Evolutionary conservation across 2,797 vertebrate genomes (phyloP), one percentile per base, ranked within the genome.

Genomic region (Valencia hispanica): DNA sequence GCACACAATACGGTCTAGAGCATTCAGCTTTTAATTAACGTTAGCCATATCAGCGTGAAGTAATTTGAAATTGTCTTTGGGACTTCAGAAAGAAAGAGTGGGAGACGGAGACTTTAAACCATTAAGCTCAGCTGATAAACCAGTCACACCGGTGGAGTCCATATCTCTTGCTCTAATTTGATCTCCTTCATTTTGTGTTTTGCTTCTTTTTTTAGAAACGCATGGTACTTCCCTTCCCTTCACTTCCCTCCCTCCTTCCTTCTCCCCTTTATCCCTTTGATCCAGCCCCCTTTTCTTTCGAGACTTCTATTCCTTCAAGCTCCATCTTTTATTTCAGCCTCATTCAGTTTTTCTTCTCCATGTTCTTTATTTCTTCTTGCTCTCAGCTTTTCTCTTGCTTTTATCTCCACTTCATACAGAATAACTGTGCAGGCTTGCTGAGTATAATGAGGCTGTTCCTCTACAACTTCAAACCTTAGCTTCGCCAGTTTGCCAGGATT

Each of bases 391-490:
- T 90, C 82, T 79, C 47, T 27, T 65, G 79, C 94, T 94, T 95
- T 96, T 94, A 96, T 96, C 95, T 94, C 73, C 84, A 94, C 92
- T 95, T 96, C 94, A 94, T 95, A 95, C 83, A 78, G 94, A 95
- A 95, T 94, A 95, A 94, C 93, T 93, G 94, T 76, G 87, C 85
- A 73, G 65, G 90, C 91, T 91, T 91, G 91, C 84, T 92, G 91
- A 92, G 91, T 92, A 95, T 95, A 96, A 96, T 95, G 94, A 95
- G 95, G 91, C 93, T 94, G 91, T 94, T 95, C 93, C 93, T 94
- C 91, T 92, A 89, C 92, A 91, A 92, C 94, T 94, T 95, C 93
- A 93, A 93, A 93, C 91, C 92, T 86, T 92, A 88, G 89, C 88
- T 88, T 86, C 83, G 84, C 88, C 87, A 79, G 72, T 89, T 94